Base-by-base conservation (phyloP, 2,888 invertebrate species). In the Agrotis puta region DNA sequence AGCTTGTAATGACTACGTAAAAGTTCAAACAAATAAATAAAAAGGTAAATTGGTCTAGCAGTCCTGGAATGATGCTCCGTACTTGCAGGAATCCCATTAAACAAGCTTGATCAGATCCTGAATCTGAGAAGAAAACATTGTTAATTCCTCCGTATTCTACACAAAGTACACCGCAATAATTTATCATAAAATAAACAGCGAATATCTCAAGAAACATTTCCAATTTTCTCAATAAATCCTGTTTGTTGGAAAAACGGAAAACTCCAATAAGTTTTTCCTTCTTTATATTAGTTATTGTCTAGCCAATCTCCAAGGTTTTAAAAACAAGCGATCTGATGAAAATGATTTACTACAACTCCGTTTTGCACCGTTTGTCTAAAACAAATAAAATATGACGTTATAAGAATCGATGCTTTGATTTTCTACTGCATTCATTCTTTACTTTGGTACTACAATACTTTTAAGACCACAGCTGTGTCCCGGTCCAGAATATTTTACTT, bases 191-290 rank as follows among this genome's bases (percentile, higher is more conserved):
- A 73, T 71, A 64, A 71, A 68, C 39, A 65, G n/a, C 14, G 58
- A 68, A 74, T 74, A 58, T 59, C 20, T 69, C 58, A 64, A 22
- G 47, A 50, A 74, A 75, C 27, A 66, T 70, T 77, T 72, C 66
- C 66, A 70, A 77, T 70, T 64, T 76, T 51, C 64, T 39, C 69
- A 50, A 77, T 80, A 77, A 72, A 72, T 76, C 59, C 20, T 13
- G 56, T 67, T 54, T 48, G 39, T 50, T 22, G 43, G 54, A 74
- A 78, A 78, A 74, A 64, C 61, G 50, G 53, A 50, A 65, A 72
- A 66, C 57, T 80, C 33, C 61, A 66, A 71, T 57, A 70, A 66
- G 59, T 67, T 65, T 69, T 64, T 69, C 62, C 20, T 58, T 69
- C 24, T 27, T 64, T 58, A 54, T 67, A 62, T 65, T 64, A 59